phyloP scores from a whole-genome alignment of 2,797 vertebrate genomes.

The Semotilus atromaculatus region DNA sequence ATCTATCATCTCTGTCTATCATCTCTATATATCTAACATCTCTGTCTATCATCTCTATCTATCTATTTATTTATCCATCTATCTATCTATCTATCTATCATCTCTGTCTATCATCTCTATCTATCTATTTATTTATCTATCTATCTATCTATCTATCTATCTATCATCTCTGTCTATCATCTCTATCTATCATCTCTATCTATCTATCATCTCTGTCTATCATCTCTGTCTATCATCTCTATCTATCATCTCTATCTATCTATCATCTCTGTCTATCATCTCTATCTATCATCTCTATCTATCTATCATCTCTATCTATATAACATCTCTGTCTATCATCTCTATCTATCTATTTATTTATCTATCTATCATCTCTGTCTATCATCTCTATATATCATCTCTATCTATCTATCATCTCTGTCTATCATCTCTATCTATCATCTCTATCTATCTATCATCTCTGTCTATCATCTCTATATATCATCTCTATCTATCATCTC shows the following conservation, averaged over 20 bases:
- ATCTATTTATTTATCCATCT: accelerated
- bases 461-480: too few species aligned
- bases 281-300: too few species aligned
- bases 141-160: too few species aligned
- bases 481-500: too few species aligned
- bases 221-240: neutral
- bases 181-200: neutral
- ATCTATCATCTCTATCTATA: neutral
- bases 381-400: neutral
- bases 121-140: too few species aligned
- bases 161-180: neutral
- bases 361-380: accelerated
- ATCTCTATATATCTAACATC: accelerated
- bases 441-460: too few species aligned
- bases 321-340: accelerated
- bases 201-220: neutral
- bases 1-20: accelerated
- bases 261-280: accelerated
- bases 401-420: too few species aligned
- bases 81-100: too few species aligned
- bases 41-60: neutral
- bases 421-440: neutral
- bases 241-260: accelerated
- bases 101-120: too few species aligned
- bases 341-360: neutral